Conservation (phyloP, 2,888 invertebrate genomes). For the Caenorhabditis afra region DNA sequence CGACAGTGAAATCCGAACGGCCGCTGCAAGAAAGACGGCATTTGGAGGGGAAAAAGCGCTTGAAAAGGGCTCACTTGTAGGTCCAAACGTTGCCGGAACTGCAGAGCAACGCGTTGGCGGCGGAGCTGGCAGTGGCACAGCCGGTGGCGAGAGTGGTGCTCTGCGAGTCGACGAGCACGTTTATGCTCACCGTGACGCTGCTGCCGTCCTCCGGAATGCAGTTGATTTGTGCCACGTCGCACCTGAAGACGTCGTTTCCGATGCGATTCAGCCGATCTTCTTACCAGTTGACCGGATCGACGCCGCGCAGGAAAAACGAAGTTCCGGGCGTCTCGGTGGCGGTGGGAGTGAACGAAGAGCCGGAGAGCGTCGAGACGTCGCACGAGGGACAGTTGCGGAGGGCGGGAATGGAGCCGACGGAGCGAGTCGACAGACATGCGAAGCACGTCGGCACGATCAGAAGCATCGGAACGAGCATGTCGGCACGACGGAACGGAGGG, state of each 20-base stretch:
- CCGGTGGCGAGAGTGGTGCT: slow-evolving; percentile 35
- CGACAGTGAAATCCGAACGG: slow-evolving; percentile 51
- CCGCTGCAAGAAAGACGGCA: slow-evolving; percentile 40
- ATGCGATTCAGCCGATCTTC: not conserved
- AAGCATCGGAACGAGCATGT: slow-evolving; percentile 1
- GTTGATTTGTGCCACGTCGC: slow-evolving; percentile 57
- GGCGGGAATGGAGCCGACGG: slow-evolving; percentile 5
- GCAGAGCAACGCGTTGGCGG: slow-evolving; percentile 40
- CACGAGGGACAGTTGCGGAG: slow-evolving; percentile 54
- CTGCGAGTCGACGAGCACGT: slow-evolving; percentile 38
- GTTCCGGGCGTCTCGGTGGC: slow-evolving; percentile 38
- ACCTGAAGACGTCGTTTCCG: slow-evolving; percentile 15
- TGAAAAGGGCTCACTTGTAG: slow-evolving; percentile 35
- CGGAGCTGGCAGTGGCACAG: slow-evolving; percentile 35
- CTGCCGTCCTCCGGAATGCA: slow-evolving; percentile 54
- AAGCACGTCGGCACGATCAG: slow-evolving; percentile 1
- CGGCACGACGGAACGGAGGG: not conserved
- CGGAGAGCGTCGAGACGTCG: slow-evolving; percentile 47
- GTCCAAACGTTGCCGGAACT: slow-evolving; percentile 57
- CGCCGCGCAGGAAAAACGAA: slow-evolving; percentile 54
- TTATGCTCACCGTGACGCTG: slow-evolving; percentile 21
- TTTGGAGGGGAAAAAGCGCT: not conserved
- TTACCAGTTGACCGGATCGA: slow-evolving; percentile 56
- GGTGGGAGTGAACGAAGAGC: slow-evolving; percentile 47
- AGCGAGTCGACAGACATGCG: slow-evolving; percentile 30